A percentile compares a stretch with the other conserved stretches of the same genome.
Conservation (phyloP, 2,888 invertebrate genomes). For the Lepidochrysops patricia region DNA sequence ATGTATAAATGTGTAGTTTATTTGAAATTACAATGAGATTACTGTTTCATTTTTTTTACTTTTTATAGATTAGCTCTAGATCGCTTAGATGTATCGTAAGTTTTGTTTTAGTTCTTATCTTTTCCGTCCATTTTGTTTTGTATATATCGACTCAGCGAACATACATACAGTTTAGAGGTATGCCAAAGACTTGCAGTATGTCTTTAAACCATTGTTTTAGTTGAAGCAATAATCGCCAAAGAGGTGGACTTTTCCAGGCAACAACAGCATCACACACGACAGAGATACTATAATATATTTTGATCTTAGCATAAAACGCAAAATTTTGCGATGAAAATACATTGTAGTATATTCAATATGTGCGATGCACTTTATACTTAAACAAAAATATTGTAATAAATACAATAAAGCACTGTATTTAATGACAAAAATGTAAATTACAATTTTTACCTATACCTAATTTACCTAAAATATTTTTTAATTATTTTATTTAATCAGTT, state of each 20-base stretch:
- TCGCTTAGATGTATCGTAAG: conserved; percentile 30
- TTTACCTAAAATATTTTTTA: too few species aligned
- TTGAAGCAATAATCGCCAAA: conserved; percentile 59
- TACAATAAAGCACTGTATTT: too few species aligned
- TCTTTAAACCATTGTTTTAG: conserved; percentile 33
- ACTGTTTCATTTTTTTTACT: conserved; percentile 58
- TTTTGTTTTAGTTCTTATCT: conserved; percentile 56
- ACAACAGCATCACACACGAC: too few species aligned
- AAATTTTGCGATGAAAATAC: too few species aligned
- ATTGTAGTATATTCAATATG: too few species aligned
- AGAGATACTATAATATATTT: too few species aligned
- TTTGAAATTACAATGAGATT: conserved; percentile 72
- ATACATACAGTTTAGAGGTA: conserved; percentile 70
- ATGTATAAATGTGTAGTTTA: conserved; percentile 36
- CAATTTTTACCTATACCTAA: too few species aligned
- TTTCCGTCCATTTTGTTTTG: conserved; percentile 65
- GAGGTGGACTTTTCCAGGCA: conserved; percentile 44
- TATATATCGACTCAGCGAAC: conserved; percentile 29
- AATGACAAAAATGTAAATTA: too few species aligned
- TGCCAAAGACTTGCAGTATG: conserved; percentile 64
- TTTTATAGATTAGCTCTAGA: conserved; percentile 50
- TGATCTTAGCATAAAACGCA: too few species aligned
- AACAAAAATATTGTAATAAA: too few species aligned
- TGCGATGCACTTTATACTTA: too few species aligned
- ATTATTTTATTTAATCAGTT: too few species aligned